Evolutionary conservation across 2,888 invertebrate species (phyloP).

Genomic region (Cephonodes hylas): DNA sequence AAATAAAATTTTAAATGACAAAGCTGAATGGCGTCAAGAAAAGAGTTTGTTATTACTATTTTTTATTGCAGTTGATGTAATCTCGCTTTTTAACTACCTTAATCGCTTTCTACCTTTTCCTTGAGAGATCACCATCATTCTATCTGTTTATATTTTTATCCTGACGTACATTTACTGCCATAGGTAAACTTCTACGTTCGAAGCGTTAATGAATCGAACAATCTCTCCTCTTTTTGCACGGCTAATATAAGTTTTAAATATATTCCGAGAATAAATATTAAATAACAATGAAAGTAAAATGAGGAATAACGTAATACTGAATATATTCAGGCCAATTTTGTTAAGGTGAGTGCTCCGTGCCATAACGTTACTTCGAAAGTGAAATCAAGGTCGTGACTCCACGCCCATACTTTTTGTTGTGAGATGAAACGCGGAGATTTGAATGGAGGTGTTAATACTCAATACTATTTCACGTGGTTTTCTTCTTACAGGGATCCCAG

Average conservation of each 20-base stretch:
- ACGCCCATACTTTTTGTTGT: conserved; percentile 9
- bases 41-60: no score
- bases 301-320: conserved; percentile 11
- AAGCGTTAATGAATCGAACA: background rate
- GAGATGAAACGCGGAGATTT: conserved; percentile 5
- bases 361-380: conserved; percentile 59
- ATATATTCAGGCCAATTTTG: conserved; percentile 26
- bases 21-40: no score
- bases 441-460: conserved; percentile 35
- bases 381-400: conserved; percentile 43
- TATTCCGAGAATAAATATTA: no score
- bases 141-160: no score
- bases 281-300: conserved; percentile 9
- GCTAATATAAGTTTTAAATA: background rate
- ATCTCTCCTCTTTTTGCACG: background rate
- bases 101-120: no score
- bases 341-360: conserved; percentile 40
- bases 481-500: background rate
- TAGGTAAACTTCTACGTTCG: no score
- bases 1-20: no score
- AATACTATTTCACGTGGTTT: conserved; percentile 22
- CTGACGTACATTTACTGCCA: no score
- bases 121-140: no score
- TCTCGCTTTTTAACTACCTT: no score
- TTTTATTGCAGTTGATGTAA: no score